Evolutionary conservation across 2,797 vertebrate species (phyloP), one percentile per base, ranked within the genome.

Genomic region (Thunnus albacares): DNA sequence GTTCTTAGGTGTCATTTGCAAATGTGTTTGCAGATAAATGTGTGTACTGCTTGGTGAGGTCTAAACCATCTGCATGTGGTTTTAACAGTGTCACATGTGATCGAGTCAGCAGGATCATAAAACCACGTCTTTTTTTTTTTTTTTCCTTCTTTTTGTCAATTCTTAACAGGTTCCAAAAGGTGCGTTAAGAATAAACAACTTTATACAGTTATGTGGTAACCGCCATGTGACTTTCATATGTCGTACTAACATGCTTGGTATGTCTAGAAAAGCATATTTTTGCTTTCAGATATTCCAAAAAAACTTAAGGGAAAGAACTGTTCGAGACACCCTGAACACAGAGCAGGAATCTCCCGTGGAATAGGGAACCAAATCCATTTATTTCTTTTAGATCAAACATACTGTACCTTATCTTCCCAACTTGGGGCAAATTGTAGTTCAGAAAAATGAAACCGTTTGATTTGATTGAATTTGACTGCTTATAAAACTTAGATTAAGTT

Each of bases 251-350:
- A 13, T 47, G n/a, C 53, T 10, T 6, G 18, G 18, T 8, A 24
- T 41, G 26, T 59, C 30, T 30, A 60, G 15, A 30, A 51, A 57
- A 20, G 12, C 5, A 1, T 28, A 10, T 59, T 52, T 59, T 43
- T 63, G 26, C 62, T 79, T 57, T 62, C 67, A 66, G 55, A 61
- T n/a, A 33, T 33, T 47, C 6, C 28, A 26, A 76, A 75, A 10
- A 38, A 38, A 11, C 28, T 58, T n/a, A 10, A 84, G 59, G 63
- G 58, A 74, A 60, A 45, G 5, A 80, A 33, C 33, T 38, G 59
- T 47, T 47, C 1, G 45, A 47, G 45, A 47, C 45, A 47, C 15
- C 15, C 14, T 47, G 45, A 47, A 47, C 15, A 47, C 45, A 47
- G 45, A 45, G 43, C 45, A 47, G 45, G 45, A 47, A 5, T 47